These are phyloP conservation scores for Schlechtendalia chinensis DNA, from an alignment of 1,140 invertebrate genomes.

Conservation along the genomic window DNA sequence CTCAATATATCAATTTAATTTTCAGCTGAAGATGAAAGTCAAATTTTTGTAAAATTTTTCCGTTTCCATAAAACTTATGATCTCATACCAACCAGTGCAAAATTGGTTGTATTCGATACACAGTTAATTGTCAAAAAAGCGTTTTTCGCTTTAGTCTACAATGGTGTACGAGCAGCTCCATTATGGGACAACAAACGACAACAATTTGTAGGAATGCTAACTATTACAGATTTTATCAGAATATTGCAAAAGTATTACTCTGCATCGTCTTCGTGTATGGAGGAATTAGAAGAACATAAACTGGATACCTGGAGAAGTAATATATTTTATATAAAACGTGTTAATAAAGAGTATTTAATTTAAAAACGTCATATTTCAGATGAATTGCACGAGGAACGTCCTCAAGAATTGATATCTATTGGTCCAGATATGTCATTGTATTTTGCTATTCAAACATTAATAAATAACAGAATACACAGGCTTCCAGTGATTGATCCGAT, in stretches of 20 bases:
- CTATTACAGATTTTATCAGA: constrained; percentile 99
- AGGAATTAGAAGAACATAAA: constrained; percentile 96
- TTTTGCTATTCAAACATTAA: constrained; percentile 89
- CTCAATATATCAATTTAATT: constrained; percentile 56
- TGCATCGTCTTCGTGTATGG: constrained; percentile 85
- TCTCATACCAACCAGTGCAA: constrained; percentile 97
- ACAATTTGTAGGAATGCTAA: constrained; percentile 94
- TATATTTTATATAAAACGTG: too few relatives aligned
- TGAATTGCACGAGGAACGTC: constrained; percentile 69
- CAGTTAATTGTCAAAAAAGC: constrained; percentile 97
- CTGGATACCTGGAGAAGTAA: constrained; percentile 89
- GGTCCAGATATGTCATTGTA: constrained; percentile 84
- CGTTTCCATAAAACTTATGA: constrained; percentile 99
- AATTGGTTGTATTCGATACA: constrained; percentile 99
- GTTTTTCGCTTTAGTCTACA: constrained; percentile 97
- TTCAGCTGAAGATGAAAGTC: constrained; percentile 89
- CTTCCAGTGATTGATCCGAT: constrained; percentile 92
- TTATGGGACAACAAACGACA: constrained; percentile 93
- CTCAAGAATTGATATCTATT: constrained; percentile 79
- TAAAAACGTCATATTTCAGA: constrained; percentile 20
- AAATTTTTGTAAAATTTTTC: constrained; percentile 98
- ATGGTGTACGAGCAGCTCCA: constrained; percentile 97
- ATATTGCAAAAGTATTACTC: constrained; percentile 98
- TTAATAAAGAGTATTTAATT: too few relatives aligned
- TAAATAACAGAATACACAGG: constrained; percentile 92